phyloP scores from a whole-genome alignment of 2,797 vertebrate genomes.

The Centropyge bicolor region DNA sequence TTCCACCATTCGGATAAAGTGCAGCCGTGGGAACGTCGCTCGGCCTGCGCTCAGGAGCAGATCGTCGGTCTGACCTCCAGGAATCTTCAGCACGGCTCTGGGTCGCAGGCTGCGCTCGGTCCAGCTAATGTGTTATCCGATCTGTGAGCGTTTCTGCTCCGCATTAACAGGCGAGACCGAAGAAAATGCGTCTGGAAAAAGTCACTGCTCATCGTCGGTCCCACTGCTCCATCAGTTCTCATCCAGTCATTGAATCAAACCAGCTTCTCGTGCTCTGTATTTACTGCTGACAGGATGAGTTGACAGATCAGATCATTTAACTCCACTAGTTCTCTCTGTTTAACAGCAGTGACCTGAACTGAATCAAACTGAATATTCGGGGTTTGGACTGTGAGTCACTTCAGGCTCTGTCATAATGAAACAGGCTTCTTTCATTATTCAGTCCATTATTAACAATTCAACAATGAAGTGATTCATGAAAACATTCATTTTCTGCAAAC shows the following conservation, averaged over 20 bases:
- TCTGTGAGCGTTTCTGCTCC: constrained; percentile 23
- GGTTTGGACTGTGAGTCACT: background rate
- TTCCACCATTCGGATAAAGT: constrained; percentile 27
- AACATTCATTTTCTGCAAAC: background rate
- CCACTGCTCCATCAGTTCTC: background rate
- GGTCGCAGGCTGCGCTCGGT: background rate
- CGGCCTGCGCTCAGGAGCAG: constrained; percentile 13
- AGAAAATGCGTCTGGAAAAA: background rate
- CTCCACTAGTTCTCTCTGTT: background rate
- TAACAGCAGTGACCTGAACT: too few species aligned
- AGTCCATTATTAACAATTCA: background rate
- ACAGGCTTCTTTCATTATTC: background rate
- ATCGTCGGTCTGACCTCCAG: constrained; percentile 21
- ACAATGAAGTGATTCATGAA: background rate
- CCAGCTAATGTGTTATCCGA: constrained; percentile 17
- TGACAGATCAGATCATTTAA: background rate
- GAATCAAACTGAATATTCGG: background rate
- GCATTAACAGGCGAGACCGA: constrained; percentile 4
- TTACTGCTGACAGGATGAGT: background rate
- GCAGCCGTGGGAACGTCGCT: constrained; percentile 48
- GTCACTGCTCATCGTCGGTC: background rate
- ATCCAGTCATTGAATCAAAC: background rate
- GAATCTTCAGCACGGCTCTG: constrained; percentile 7
- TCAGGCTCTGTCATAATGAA: background rate
- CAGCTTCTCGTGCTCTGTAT: background rate